Percentiles rank a stretch among this genome's conserved stretches.
phyloP scores from a whole-genome alignment of 2,888 invertebrate genomes.

The Tryphoninae sp. region DNA sequence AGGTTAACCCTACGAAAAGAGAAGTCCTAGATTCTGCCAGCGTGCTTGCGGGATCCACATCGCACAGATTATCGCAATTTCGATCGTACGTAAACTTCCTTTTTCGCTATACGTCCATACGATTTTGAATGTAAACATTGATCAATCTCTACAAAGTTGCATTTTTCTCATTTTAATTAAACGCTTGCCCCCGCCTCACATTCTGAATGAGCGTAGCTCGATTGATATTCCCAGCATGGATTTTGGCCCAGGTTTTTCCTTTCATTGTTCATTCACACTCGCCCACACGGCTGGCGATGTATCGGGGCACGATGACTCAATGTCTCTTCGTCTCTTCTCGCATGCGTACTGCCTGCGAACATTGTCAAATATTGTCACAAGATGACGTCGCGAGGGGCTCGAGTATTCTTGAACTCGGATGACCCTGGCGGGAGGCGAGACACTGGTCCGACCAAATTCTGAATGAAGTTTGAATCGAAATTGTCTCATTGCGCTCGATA shows the following conservation, averaged over 20 bases:
- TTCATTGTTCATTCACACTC: constrained; percentile 52
- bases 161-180: background rate
- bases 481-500: constrained; percentile 42
- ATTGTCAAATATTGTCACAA: constrained; percentile 29
- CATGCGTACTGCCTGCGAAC: constrained; percentile 18
- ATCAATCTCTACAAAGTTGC: too few relatives aligned
- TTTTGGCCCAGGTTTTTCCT: constrained; percentile 43
- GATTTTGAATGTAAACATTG: too few relatives aligned
- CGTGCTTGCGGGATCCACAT: too few relatives aligned
- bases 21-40: too few relatives aligned
- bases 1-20: too few relatives aligned
- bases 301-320: constrained; percentile 48
- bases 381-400: constrained; percentile 1
- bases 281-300: constrained; percentile 30
- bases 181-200: background rate
- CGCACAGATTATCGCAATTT: too few relatives aligned
- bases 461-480: constrained; percentile 55
- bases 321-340: constrained; percentile 38
- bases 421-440: constrained; percentile 8
- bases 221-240: constrained; percentile 54
- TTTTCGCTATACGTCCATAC: too few relatives aligned
- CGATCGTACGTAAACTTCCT: too few relatives aligned
- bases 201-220: constrained; percentile 40
- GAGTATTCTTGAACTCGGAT: constrained; percentile 46
- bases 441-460: constrained; percentile 2